Conservation (phyloP, 2,888 invertebrate species). For the Noctua janthina region DNA sequence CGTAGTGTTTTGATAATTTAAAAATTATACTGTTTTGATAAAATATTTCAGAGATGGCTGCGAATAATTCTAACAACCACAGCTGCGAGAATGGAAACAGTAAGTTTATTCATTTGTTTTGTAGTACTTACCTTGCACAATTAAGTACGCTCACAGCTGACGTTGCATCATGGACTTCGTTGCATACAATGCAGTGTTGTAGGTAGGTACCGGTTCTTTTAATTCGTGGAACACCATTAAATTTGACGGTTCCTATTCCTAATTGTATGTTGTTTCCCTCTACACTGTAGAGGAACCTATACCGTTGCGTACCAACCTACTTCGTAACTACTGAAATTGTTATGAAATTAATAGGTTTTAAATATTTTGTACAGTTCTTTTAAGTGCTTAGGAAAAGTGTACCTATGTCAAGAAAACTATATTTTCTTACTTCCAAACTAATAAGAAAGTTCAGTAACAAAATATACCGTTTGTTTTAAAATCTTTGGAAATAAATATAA, state of each 20-base stretch:
- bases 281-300: background rate
- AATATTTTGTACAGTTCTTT: background rate
- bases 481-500: too few species aligned
- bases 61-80: constrained; percentile 52
- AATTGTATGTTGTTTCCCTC: background rate
- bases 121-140: too few species aligned
- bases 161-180: too few species aligned
- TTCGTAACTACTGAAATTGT: background rate
- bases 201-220: too few species aligned
- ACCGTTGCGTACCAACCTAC: background rate
- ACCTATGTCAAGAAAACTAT: background rate
- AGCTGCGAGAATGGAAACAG: constrained; percentile 40
- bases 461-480: background rate
- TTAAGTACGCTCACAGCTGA: too few species aligned
- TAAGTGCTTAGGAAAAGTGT: background rate
- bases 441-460: background rate
- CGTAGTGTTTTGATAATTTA: constrained; percentile 15
- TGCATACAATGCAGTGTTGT: too few species aligned
- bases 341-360: background rate
- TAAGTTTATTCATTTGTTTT: constrained; percentile 22
- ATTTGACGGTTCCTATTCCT: background rate
- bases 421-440: background rate
- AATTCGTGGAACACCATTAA: constrained; percentile 5
- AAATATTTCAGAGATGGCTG: constrained; percentile 55
- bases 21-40: constrained; percentile 1